Percentiles rank a stretch among this genome's conserved stretches.
These are phyloP conservation scores for Brachionus paranguensis DNA, from an alignment of 1,140 invertebrate genomes.

Conservation along the genomic window DNA sequence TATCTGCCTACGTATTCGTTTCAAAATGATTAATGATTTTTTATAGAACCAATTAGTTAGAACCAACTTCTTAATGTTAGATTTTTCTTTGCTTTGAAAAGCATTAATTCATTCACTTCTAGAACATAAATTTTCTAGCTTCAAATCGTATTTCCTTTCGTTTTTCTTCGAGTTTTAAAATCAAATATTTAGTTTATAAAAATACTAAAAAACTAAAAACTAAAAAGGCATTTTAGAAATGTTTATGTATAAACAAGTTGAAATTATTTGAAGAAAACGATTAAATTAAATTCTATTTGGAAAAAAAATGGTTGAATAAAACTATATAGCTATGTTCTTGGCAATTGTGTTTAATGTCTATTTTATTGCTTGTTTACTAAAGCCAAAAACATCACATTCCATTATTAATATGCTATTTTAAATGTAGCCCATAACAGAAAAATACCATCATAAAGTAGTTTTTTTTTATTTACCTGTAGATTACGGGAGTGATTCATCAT, in stretches of 20 bases:
- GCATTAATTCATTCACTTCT: background rate
- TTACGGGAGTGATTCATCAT: background rate
- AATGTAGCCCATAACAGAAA: background rate
- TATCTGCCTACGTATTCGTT: background rate
- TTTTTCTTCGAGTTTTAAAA: slow-evolving; percentile 5
- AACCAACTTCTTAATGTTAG: background rate
- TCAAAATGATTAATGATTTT: slow-evolving; percentile 15
- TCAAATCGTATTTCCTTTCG: background rate
- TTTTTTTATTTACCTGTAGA: slow-evolving; percentile 11
- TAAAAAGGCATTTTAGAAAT: background rate
- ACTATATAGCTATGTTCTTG: background rate
- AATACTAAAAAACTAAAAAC: background rate
- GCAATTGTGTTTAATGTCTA: slow-evolving; percentile 14
- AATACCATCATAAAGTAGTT: slow-evolving; percentile 11
- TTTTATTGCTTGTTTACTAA: slow-evolving; percentile 4
- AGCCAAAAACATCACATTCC: background rate
- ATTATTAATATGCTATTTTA: background rate
- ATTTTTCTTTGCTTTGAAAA: background rate
- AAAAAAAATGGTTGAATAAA: background rate
- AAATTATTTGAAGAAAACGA: background rate
- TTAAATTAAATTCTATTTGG: background rate
- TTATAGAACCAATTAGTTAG: slow-evolving; percentile 6
- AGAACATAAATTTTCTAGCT: background rate
- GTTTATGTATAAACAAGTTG: background rate
- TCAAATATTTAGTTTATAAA: background rate